Conservation (phyloP, 2,113 vertebrate species). For the Sorex fumeus region DNA sequence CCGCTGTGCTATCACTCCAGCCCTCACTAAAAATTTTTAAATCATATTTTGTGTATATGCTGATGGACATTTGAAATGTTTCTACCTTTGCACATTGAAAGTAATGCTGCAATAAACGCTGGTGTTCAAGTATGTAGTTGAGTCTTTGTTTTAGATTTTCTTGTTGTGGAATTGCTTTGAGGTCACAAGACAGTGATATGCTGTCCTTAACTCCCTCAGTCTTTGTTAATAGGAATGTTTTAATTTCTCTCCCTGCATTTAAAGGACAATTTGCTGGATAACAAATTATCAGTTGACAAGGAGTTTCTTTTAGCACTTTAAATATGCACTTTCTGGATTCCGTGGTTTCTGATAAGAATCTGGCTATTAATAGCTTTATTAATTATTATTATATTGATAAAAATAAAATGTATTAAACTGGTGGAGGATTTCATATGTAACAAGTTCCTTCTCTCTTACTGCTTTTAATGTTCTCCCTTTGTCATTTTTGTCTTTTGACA, state of each 20-base stretch:
- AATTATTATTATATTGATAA: too few relatives aligned
- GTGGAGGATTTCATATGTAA: neutral
- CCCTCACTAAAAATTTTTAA: too few relatives aligned
- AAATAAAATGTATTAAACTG: too few relatives aligned
- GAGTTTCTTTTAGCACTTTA: neutral
- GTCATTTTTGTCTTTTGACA: neutral
- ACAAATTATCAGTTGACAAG: neutral
- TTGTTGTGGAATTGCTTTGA: neutral
- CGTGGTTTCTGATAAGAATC: neutral
- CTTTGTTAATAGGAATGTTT: neutral
- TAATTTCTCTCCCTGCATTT: neutral
- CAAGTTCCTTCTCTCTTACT: neutral
- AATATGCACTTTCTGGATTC: neutral
- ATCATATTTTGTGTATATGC: neutral
- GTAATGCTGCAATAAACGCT: neutral
- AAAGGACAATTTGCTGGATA: neutral
- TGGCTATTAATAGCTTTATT: neutral
- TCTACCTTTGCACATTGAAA: neutral
- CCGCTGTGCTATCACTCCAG: too few relatives aligned
- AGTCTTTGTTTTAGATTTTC: neutral
- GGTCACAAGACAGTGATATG: neutral
- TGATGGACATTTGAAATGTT: neutral
- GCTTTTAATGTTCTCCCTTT: neutral
- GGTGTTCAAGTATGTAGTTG: neutral
- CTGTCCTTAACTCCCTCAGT: too few relatives aligned